Evolutionary conservation across 37 sponge, comb jelly and placozoan genomes (phyloP).

Genomic region (Agelas oroides): DNA sequence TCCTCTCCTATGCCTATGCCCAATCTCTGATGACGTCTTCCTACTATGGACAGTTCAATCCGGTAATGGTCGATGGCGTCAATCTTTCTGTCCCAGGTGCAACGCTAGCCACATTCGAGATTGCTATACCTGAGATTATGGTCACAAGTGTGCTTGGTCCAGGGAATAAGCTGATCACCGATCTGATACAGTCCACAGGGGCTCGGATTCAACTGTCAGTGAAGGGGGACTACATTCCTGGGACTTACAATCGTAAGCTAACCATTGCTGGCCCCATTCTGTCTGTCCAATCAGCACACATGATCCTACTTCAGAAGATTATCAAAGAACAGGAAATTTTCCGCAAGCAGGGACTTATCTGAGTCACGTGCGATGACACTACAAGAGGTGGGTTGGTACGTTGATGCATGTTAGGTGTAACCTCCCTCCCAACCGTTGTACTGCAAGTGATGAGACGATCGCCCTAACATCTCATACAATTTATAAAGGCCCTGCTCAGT

Average conservation of each 20-base stretch:
- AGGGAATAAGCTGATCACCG: constrained; percentile 61
- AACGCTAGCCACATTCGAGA: constrained; percentile 77
- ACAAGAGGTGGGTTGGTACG: not conserved
- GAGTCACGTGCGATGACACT: not conserved
- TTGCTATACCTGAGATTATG: constrained; percentile 82
- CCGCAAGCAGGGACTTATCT: constrained; percentile 52
- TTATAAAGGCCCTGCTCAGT: no score
- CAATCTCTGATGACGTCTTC: constrained; percentile 55
- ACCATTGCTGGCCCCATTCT: constrained; percentile 76
- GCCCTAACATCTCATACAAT: no score
- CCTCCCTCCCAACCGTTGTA: no score
- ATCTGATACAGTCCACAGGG: constrained; percentile 68
- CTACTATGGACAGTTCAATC: constrained; percentile 30
- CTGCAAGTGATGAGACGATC: no score
- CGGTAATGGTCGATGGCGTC: constrained; percentile 70
- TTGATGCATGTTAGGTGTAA: no score
- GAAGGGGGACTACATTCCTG: constrained; percentile 88
- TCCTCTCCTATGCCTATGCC: constrained; percentile 54
- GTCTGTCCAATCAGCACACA: constrained; percentile 77
- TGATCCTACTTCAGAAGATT: constrained; percentile 80
- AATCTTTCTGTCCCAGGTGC: constrained; percentile 75
- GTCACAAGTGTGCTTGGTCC: constrained; percentile 63
- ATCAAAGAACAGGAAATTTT: constrained; percentile 65
- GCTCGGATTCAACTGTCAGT: constrained; percentile 65
- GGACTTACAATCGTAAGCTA: constrained; percentile 82